A percentile compares a stretch with the other conserved stretches of the same genome.
Evolutionary conservation across 2,888 invertebrate species (phyloP).

Genomic region (Zhengitettix transpicula): DNA sequence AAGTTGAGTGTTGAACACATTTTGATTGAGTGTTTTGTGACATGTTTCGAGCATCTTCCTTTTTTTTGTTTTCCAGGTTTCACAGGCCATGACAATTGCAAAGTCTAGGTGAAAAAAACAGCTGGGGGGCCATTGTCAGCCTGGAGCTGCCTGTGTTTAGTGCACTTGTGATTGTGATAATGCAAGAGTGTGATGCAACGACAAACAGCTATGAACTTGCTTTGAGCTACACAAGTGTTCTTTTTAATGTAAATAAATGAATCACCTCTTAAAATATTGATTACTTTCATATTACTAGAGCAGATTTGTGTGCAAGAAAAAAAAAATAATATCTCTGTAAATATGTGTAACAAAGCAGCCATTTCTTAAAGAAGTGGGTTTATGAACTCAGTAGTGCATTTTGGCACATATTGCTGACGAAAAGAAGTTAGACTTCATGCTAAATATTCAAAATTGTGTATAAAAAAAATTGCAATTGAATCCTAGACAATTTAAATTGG

Average conservation of each 20-base stretch:
- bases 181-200: background rate
- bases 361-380: constrained; percentile 5
- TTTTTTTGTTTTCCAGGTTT: constrained; percentile 35
- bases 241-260: constrained; percentile 5
- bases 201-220: background rate
- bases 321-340: constrained; percentile 11
- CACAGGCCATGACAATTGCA: constrained; percentile 65
- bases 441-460: background rate
- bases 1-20: background rate
- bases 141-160: background rate
- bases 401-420: constrained; percentile 4
- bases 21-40: too few species aligned
- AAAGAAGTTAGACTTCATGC: background rate
- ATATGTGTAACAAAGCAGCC: constrained; percentile 6
- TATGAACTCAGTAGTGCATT: constrained; percentile 7
- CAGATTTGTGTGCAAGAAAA: constrained; percentile 5
- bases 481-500: too few species aligned
- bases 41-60: background rate
- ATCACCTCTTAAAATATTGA: constrained; percentile 9
- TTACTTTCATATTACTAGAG: constrained; percentile 2
- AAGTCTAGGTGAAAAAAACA: constrained; percentile 24
- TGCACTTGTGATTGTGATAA: background rate
- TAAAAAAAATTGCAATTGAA: too few species aligned
- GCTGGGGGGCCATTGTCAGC: background rate
- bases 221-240: constrained; percentile 4